phyloP scores from a whole-genome alignment of 2,797 vertebrate species.

The Sphaeramia orbicularis region DNA sequence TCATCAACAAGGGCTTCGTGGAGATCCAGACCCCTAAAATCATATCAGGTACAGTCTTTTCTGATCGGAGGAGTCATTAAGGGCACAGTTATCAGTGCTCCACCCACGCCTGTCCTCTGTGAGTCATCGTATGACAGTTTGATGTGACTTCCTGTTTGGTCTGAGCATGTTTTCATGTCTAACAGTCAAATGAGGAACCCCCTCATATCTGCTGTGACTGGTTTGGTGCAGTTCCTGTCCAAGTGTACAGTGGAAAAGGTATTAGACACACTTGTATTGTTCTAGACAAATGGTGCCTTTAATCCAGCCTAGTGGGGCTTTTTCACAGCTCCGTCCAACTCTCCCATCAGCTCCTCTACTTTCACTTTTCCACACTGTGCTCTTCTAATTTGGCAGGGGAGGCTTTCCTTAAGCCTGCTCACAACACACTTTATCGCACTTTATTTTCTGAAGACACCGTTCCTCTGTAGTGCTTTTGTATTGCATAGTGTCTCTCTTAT shows the following conservation, averaged over 20 bases:
- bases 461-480: slow-evolving; percentile 19
- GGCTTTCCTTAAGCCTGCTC: slow-evolving; percentile 35
- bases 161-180: not conserved
- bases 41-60: slow-evolving; percentile 91
- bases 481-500: slow-evolving; percentile 18
- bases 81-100: slow-evolving; percentile 10
- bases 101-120: slow-evolving; percentile 34
- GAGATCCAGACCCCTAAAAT: slow-evolving; percentile 99
- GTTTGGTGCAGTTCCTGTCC: no score
- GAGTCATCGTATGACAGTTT: slow-evolving; percentile 54
- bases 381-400: slow-evolving; percentile 43
- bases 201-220: no score
- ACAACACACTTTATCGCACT: slow-evolving; percentile 22
- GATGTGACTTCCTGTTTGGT: slow-evolving; percentile 36
- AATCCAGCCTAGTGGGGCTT: slow-evolving; percentile 24
- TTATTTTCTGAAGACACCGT: slow-evolving; percentile 12
- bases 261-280: slow-evolving; percentile 8
- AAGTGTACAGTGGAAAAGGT: not conserved
- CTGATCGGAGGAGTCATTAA: slow-evolving; percentile 7
- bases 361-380: slow-evolving; percentile 26
- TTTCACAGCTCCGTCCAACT: slow-evolving; percentile 4
- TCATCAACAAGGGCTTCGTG: slow-evolving; percentile 95
- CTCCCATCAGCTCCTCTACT: slow-evolving; percentile 24
- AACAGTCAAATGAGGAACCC: slow-evolving; percentile 25
- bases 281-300: slow-evolving; percentile 24